Evolutionary conservation across 2,113 vertebrate species (phyloP).

Genomic region (Prochilodus magdalenae): DNA sequence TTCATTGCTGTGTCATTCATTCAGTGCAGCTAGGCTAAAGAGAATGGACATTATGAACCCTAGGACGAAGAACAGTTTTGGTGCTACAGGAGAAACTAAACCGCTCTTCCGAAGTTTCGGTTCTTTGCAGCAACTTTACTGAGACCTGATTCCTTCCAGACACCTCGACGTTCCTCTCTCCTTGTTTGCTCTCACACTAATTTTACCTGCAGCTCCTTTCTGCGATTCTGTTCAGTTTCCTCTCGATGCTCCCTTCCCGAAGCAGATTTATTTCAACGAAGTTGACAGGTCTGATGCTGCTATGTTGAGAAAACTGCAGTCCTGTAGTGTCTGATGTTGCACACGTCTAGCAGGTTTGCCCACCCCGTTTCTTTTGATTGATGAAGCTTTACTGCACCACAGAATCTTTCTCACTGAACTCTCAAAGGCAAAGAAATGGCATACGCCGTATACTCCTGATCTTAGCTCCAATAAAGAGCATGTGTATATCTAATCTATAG

Average conservation of each 20-base stretch:
- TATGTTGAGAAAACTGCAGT: neutral
- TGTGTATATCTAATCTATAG: no score
- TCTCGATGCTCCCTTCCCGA: neutral
- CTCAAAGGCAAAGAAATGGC: neutral
- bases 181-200: neutral
- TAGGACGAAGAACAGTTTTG: neutral
- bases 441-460: neutral
- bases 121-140: no score
- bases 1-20: no score
- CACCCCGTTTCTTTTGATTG: slow-evolving; percentile 20
- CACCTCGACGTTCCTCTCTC: neutral
- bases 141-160: no score
- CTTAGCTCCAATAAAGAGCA: neutral
- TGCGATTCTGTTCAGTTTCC: neutral
- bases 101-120: neutral
- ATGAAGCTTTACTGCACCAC: neutral
- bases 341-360: neutral
- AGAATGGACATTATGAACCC: neutral
- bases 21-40: neutral
- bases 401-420: neutral
- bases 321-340: no score
- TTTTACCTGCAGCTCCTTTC: neutral
- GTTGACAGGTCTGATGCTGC: slow-evolving; percentile 7
- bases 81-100: neutral
- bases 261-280: neutral